A percentile compares a stretch with the other conserved stretches of the same genome.
phyloP scores from a whole-genome alignment of 2,797 vertebrate genomes.

The Scomberomorus guttatus region DNA sequence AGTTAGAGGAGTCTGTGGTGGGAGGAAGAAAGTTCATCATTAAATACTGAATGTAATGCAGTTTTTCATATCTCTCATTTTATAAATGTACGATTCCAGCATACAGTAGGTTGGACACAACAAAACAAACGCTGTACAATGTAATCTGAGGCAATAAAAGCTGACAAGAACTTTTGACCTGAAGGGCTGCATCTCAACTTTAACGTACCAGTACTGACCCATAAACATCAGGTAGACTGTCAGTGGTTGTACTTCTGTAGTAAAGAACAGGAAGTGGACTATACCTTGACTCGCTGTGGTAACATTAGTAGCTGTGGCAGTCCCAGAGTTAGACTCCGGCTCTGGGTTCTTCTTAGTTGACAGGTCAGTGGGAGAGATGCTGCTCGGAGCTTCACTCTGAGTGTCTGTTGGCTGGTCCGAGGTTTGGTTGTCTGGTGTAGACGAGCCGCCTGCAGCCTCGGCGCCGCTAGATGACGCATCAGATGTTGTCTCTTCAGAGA shows the following conservation, averaged over 20 bases:
- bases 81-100: neutral
- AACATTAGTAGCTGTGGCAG: neutral
- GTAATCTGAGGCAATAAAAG: neutral
- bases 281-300: constrained; percentile 61
- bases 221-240: neutral
- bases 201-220: neutral
- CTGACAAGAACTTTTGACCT: too few species aligned
- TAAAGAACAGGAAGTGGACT: neutral
- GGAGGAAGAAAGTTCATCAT: neutral
- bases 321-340: constrained; percentile 56
- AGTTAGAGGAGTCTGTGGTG: constrained; percentile 74
- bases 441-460: constrained; percentile 9
- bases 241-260: neutral
- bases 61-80: neutral
- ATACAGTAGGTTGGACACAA: neutral
- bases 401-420: constrained; percentile 53
- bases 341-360: constrained; percentile 89
- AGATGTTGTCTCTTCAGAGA: neutral
- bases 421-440: constrained; percentile 13
- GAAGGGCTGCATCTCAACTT: neutral
- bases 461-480: constrained; percentile 21
- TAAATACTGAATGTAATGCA: neutral
- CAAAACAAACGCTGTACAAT: constrained; percentile 4
- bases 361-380: constrained; percentile 90
- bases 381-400: constrained; percentile 45